A percentile compares a stretch with the other conserved stretches of the same genome.
Conservation (phyloP, 2,888 invertebrate species). For the Cheilosia variabilis region DNA sequence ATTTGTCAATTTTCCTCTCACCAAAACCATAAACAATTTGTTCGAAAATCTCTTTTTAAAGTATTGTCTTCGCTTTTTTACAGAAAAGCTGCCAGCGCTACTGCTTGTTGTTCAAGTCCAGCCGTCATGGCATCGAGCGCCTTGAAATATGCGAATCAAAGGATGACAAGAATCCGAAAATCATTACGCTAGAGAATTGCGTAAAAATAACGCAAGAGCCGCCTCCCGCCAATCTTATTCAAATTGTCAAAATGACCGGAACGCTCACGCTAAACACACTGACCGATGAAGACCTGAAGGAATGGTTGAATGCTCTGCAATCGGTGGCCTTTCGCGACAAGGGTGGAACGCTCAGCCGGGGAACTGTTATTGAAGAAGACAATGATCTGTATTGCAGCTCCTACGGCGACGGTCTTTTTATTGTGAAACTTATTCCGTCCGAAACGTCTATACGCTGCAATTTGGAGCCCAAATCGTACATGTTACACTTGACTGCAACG, state of each 20-base stretch:
- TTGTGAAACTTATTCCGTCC: constrained; percentile 90
- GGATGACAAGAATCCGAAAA: constrained; percentile 90
- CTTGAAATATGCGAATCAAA: constrained; percentile 93
- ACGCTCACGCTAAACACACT: constrained; percentile 86
- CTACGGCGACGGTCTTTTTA: constrained; percentile 90
- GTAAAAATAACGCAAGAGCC: constrained; percentile 91
- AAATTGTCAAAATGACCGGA: constrained; percentile 90
- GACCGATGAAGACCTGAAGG: constrained; percentile 88
- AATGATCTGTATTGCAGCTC: constrained; percentile 95
- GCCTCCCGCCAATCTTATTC: constrained; percentile 86
- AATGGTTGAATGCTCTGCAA: constrained; percentile 92
- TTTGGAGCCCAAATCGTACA: constrained; percentile 89
- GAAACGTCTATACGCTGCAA: constrained; percentile 91
- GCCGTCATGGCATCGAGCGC: constrained; percentile 93
- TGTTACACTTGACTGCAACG: constrained; percentile 89
- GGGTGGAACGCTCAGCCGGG: constrained; percentile 81
- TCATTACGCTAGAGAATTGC: constrained; percentile 93
- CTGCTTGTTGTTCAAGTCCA: constrained; percentile 89
- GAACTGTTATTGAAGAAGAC: constrained; percentile 90
- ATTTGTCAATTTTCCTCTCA: too few relatives aligned
- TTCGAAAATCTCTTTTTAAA: not conserved
- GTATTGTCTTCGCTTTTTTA: constrained; percentile 79
- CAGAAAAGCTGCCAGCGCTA: constrained; percentile 91
- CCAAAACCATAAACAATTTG: too few relatives aligned
- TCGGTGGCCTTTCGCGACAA: constrained; percentile 92